Conservation (phyloP, 2,797 vertebrate species). For the Falco cherrug region DNA sequence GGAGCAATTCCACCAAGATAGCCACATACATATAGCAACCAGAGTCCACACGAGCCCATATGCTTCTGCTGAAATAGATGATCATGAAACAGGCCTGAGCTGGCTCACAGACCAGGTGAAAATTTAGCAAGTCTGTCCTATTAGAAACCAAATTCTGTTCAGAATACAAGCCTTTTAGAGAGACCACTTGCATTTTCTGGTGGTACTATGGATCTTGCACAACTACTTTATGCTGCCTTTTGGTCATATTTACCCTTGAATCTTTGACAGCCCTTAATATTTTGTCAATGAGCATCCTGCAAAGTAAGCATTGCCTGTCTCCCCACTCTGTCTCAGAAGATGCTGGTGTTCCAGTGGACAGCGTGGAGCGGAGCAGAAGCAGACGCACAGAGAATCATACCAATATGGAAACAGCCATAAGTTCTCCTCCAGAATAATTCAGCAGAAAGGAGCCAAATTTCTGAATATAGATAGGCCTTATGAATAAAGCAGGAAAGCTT, state of each 20-base stretch:
- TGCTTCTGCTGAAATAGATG: not conserved
- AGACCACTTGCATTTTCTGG: not conserved
- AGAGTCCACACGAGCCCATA: not conserved
- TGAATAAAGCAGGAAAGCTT: not conserved
- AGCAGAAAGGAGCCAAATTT: not conserved
- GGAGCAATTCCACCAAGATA: not conserved
- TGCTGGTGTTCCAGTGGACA: not conserved
- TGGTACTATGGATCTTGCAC: not conserved
- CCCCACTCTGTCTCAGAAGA: not conserved
- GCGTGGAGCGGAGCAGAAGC: not conserved
- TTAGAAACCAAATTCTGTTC: not conserved
- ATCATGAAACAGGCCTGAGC: not conserved
- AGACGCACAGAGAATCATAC: not conserved
- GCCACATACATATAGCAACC: not conserved
- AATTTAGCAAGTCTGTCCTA: not conserved
- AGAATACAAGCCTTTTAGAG: not conserved
- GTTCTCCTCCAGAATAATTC: not conserved
- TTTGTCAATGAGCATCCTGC: not conserved
- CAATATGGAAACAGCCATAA: not conserved
- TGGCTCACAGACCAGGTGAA: not conserved
- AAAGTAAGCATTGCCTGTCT: not conserved
- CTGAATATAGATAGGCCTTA: not conserved
- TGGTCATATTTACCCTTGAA: not conserved
- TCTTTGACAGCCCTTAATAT: not conserved
- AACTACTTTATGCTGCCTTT: not conserved